Evolutionary conservation across 2,113 vertebrate genomes (phyloP), one percentile per base, ranked within the genome.

Genomic region (Genyomyrus donnyi): DNA sequence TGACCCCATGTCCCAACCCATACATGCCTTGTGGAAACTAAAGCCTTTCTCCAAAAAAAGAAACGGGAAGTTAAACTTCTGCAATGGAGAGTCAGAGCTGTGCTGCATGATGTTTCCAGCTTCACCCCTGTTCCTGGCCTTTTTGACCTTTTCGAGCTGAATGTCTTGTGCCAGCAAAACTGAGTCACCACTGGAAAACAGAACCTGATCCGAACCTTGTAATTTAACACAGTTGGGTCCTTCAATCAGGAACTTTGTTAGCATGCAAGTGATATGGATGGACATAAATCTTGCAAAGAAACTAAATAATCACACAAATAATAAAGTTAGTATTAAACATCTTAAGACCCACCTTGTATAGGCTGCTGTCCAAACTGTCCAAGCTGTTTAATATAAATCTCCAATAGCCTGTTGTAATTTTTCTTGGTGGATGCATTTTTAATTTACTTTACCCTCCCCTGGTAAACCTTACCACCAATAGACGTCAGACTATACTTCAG

Each of bases 151-250:
- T 50, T 45, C 21, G 17, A 86, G 84, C 7, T 27, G 46, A 86
- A 86, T 86, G 21, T 49, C 45, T 85, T 85, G 21, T 48, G 48
- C 84, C 84, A 49, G 84, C 48, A 86, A 50, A 86, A 27, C 45
- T 86, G 48, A 85, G 45, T 85, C 45, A 85, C n/a, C 49, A n/a
- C 48, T 50, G n/a, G 84, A 50, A 86, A 86, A n/a, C 45, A 86
- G 84, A 49, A 31, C 24, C 45, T 27, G 24, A 70, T 48, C 83
- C 21, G 39, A 21, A 45, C 39, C 39, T 45, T 85, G 83, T 45
- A 85, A 45, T 85, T 85, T 21, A 45, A 45, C 46, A 21, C 39
- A 85, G 21, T 48, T 85, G 35, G n/a, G n/a, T 70, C 27, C 62
- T 31, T 70, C 62, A 70, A 70, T 31, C 62, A 70, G 62, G 62